These are phyloP conservation scores for Monopis laevigella DNA, from an alignment of 2,888 invertebrate species.

Conservation along the genomic window DNA sequence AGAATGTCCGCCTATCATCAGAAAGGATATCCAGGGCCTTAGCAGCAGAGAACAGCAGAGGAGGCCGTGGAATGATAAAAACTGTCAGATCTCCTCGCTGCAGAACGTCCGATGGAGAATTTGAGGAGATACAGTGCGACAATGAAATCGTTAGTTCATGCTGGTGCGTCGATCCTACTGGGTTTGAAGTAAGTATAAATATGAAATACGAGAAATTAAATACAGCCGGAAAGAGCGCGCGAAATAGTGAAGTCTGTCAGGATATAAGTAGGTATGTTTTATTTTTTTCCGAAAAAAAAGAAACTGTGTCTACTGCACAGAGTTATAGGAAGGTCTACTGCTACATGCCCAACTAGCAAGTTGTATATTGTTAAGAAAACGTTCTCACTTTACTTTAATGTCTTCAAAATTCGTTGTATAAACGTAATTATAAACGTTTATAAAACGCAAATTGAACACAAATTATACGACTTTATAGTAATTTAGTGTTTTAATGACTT, in stretches of 20 bases:
- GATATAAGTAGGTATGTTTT: background rate
- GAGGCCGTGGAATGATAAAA: slow-evolving; percentile 61
- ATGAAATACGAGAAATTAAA: background rate
- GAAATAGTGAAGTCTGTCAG: background rate
- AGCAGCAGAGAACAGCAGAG: slow-evolving; percentile 64
- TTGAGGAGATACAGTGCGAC: slow-evolving; percentile 81
- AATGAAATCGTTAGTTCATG: slow-evolving; percentile 77
- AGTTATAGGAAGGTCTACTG: no score
- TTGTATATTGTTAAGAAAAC: no score
- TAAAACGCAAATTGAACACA: no score
- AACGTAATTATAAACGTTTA: no score
- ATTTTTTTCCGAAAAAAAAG: background rate
- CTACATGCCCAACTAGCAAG: no score
- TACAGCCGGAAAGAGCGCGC: no score
- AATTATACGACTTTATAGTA: no score
- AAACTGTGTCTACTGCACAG: no score
- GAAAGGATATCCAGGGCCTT: slow-evolving; percentile 54
- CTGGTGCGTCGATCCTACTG: slow-evolving; percentile 86
- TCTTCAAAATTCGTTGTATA: no score
- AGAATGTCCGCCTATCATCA: slow-evolving; percentile 48
- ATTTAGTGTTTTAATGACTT: no score
- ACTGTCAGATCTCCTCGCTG: slow-evolving; percentile 75
- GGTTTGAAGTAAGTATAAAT: slow-evolving; percentile 66
- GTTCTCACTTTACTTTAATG: no score
- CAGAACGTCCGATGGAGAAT: slow-evolving; percentile 74